Conservation (phyloP, 2,888 invertebrate species). For the Drosophila atroscutellata region DNA sequence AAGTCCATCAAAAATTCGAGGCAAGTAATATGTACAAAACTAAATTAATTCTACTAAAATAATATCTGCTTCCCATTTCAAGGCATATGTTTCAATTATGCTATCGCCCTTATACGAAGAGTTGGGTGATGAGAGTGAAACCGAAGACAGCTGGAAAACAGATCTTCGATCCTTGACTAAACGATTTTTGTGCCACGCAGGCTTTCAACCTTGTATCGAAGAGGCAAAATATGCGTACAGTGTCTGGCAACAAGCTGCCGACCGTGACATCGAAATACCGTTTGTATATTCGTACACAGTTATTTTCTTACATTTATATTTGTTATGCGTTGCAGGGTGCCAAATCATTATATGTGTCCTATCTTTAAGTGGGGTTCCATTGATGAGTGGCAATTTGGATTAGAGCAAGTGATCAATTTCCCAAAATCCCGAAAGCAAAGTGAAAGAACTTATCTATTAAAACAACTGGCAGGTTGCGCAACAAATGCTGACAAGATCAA, state of each 20-base stretch:
- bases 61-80: slow-evolving; percentile 2
- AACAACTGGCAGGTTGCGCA: slow-evolving; percentile 92
- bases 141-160: slow-evolving; percentile 89
- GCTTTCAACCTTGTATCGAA: slow-evolving; percentile 91
- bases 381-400: slow-evolving; percentile 93
- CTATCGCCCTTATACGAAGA: slow-evolving; percentile 91
- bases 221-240: slow-evolving; percentile 90
- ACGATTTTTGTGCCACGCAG: slow-evolving; percentile 90
- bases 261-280: slow-evolving; percentile 93
- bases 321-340: slow-evolving; percentile 86
- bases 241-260: slow-evolving; percentile 90
- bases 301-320: neutral
- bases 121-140: slow-evolving; percentile 86
- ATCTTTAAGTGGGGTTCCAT: slow-evolving; percentile 93
- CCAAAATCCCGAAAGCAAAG: slow-evolving; percentile 89
- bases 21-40: slow-evolving; percentile 84
- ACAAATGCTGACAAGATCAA: slow-evolving; percentile 89
- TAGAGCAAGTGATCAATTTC: slow-evolving; percentile 91
- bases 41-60: neutral
- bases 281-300: slow-evolving; percentile 85
- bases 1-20: slow-evolving; percentile 90
- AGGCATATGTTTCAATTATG: slow-evolving; percentile 90
- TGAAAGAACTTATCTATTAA: slow-evolving; percentile 91
- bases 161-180: slow-evolving; percentile 89
- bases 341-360: slow-evolving; percentile 91